Evolutionary conservation across 1,140 invertebrate species (phyloP), one percentile per base, ranked within the genome.

Genomic region (Drosophila kepulauana): DNA sequence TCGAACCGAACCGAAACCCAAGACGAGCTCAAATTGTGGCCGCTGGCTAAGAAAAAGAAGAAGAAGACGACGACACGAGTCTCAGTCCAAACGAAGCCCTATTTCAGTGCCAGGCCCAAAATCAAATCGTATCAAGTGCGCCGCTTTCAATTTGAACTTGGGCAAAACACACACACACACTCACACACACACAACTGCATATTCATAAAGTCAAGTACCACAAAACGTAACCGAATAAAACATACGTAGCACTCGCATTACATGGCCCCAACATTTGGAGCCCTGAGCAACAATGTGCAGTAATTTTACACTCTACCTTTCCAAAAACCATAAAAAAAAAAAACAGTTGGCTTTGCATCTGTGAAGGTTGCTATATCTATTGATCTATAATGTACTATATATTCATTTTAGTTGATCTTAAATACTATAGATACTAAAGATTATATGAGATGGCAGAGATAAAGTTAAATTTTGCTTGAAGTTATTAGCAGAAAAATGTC

Each of bases 71-170:
- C 20, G 20, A 25, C 20, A 25, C 20, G 20, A 33, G 41, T 46
- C 58, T 20, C 8, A 54, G 48, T 45, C 15, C 20, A 25, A 25
- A 25, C 20, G 7, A n/a, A 33, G 4, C 48, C 35, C 7, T 25
- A 8, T 52, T 11, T 15, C 2, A 10, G 8, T 56, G 49, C 51
- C 5, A 48, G 57, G 41, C n/a, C 63, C 20, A 33, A 56, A 54
- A 45, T 61, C 48, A 43, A 62, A 67, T 67, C 73, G 62, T 66
- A 81, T 81, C 69, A 81, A 78, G 79, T 81, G 65, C 69, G 78
- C 71, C 46, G 78, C 78, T 69, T 82, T 75, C 46, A 66, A 52
- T 78, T 82, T 38, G 28, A 68, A 45, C 38, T 49, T 10, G 30
- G 46, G 6, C 25, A 33, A 28, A 30, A 33, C 20, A 59, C 15